A percentile compares a stretch with the other conserved stretches of the same genome.
phyloP scores from a whole-genome alignment of 2,113 vertebrate genomes.

The Amphilophus citrinellus region DNA sequence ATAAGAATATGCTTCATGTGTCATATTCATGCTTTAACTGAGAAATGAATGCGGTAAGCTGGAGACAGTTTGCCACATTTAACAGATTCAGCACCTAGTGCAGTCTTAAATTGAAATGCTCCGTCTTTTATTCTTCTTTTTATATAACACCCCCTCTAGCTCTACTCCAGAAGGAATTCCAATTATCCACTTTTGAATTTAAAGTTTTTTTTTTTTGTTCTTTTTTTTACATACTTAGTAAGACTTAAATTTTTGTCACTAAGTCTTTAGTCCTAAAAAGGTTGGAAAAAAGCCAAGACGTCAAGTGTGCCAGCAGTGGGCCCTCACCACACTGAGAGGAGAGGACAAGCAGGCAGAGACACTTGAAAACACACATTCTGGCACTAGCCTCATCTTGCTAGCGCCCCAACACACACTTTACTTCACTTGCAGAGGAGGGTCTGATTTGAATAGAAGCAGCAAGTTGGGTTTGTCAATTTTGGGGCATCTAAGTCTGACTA shows the following conservation, averaged over 20 bases:
- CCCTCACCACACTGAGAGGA: constrained; percentile 41
- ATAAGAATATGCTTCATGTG: neutral
- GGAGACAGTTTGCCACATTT: neutral
- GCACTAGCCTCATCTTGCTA: constrained; percentile 47
- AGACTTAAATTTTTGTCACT: constrained; percentile 46
- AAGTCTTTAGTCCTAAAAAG: constrained; percentile 27
- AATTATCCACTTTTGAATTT: constrained; percentile 48
- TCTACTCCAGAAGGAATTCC: constrained; percentile 31
- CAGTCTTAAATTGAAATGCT: neutral
- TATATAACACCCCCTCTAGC: neutral
- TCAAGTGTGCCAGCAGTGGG: constrained; percentile 48
- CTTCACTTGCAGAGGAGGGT: neutral
- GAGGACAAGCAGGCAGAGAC: constrained; percentile 42
- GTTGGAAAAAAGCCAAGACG: constrained; percentile 16
- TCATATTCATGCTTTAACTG: neutral
- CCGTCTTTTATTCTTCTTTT: neutral
- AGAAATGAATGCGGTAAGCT: neutral
- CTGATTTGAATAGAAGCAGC: neutral
- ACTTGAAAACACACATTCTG: constrained; percentile 49
- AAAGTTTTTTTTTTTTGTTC: neutral
- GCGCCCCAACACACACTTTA: neutral
- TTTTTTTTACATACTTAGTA: constrained; percentile 30
- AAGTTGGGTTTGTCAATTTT: neutral
- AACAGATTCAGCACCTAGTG: neutral
- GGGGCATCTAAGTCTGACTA: neutral